Percentiles rank a stretch among this genome's conserved stretches.
phyloP scores from a whole-genome alignment of 2,797 vertebrate species.

The Hoplostethus atlanticus region DNA sequence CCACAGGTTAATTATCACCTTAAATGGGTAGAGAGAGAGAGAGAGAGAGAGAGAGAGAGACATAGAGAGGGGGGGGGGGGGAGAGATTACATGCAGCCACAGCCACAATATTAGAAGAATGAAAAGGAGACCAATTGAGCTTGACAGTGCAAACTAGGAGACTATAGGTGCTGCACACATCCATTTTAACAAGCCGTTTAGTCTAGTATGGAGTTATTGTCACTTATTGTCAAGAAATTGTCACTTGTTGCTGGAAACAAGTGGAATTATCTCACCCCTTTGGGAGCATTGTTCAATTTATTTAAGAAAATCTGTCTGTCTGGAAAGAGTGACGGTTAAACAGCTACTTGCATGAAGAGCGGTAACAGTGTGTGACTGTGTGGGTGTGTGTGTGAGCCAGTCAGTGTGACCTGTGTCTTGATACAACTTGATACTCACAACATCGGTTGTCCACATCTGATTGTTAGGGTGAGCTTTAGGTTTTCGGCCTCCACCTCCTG shows the following conservation, averaged over 20 bases:
- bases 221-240: too few species aligned
- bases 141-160: slow-evolving; percentile 13
- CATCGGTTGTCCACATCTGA: too few species aligned
- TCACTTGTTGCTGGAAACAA: too few species aligned
- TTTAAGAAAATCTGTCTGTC: neutral
- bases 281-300: too few species aligned
- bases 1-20: slow-evolving; percentile 73
- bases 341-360: slow-evolving; percentile 48
- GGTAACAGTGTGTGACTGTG: slow-evolving; percentile 46
- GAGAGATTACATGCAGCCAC: slow-evolving; percentile 6
- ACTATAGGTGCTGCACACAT: neutral
- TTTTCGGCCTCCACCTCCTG: too few species aligned
- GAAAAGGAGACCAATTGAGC: slow-evolving; percentile 14
- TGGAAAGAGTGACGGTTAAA: slow-evolving; percentile 7
- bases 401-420: slow-evolving; percentile 62
- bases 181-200: too few species aligned
- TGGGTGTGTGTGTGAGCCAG: slow-evolving; percentile 26
- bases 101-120: slow-evolving; percentile 27
- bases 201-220: too few species aligned
- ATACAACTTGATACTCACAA: neutral
- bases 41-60: neutral
- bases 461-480: too few species aligned
- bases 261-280: too few species aligned
- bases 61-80: neutral
- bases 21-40: slow-evolving; percentile 3